Base-by-base conservation (phyloP, 2,113 vertebrate species). In the Cryptotis parvus region DNA sequence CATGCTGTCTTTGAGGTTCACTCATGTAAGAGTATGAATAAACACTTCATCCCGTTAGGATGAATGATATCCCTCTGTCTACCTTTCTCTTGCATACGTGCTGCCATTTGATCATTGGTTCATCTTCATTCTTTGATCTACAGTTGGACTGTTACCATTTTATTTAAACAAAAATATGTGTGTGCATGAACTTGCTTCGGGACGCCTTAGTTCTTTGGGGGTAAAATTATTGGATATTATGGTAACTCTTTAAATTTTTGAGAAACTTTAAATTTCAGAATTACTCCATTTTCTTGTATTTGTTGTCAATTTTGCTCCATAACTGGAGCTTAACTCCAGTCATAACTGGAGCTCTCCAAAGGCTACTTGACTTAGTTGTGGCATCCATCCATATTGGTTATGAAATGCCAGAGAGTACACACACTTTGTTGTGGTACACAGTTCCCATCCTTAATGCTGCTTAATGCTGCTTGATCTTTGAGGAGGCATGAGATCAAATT, bases 171-270 rank as follows among this genome's bases (percentile, higher is more conserved):
- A n/a, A 39, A 89, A 26, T 14, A 58, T 16, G 10, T 29, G 27
- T 26, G 31, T 22, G n/a, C 1, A 14, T 18, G 18, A 18, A 33
- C 31, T 45, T 85, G 4, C 55, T 68, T 31, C 68, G 5, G 61
- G 55, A 31, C 15, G 76, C 24, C 84, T 55, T 84, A 72, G 0
- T 69, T 89, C 29, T 80, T 70, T 66, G 61, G 31, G 18, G 15
- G 7, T 70, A 35, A 27, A 65, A 58, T 41, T 84, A 20, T 68
- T 75, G 69, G 24, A 27, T 75, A 72, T 9, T 61, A 37, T 18
- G 33, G 20, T 75, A 74, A 75, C 69, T 86, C 20, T 73, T 68
- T 79, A 74, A 79, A 65, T 78, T 79, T 94, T 87, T 79, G 22
- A 84, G 26, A 27, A 22, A 31, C 5, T 88, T 84, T 91, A 63